These are phyloP conservation scores for Epinotia ramella DNA, from an alignment of 2,888 invertebrate genomes.

Conservation along the genomic window DNA sequence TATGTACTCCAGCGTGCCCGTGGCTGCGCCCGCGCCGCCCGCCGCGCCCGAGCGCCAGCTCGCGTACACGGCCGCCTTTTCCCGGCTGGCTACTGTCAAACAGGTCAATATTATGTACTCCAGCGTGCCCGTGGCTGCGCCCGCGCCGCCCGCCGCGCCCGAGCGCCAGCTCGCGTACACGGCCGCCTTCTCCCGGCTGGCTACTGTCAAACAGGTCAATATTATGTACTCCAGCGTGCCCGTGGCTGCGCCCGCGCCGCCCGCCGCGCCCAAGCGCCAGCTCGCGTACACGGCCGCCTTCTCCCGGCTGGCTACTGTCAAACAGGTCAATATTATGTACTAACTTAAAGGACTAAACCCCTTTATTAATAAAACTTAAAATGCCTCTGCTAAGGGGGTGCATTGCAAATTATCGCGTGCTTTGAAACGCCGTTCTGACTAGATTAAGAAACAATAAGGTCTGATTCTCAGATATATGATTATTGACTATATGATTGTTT, in stretches of 20 bases:
- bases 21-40: not conserved
- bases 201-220: constrained; percentile 87
- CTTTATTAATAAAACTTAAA: too few species aligned
- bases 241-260: constrained; percentile 77
- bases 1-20: too few species aligned
- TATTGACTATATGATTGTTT: too few species aligned
- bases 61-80: too few species aligned
- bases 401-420: too few species aligned
- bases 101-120: constrained; percentile 63
- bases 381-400: too few species aligned
- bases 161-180: constrained; percentile 92
- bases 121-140: constrained; percentile 60
- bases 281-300: constrained; percentile 94
- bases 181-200: constrained; percentile 93
- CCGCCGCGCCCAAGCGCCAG: constrained; percentile 88
- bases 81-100: constrained; percentile 50
- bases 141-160: constrained; percentile 85
- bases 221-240: constrained; percentile 73
- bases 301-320: constrained; percentile 91
- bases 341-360: too few species aligned
- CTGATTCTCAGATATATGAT: too few species aligned
- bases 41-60: too few species aligned
- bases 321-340: too few species aligned
- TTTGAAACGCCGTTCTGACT: too few species aligned
- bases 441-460: too few species aligned